phyloP scores from a whole-genome alignment of 2,113 vertebrate species.

The Rhegmatorhina hoffmannsi region DNA sequence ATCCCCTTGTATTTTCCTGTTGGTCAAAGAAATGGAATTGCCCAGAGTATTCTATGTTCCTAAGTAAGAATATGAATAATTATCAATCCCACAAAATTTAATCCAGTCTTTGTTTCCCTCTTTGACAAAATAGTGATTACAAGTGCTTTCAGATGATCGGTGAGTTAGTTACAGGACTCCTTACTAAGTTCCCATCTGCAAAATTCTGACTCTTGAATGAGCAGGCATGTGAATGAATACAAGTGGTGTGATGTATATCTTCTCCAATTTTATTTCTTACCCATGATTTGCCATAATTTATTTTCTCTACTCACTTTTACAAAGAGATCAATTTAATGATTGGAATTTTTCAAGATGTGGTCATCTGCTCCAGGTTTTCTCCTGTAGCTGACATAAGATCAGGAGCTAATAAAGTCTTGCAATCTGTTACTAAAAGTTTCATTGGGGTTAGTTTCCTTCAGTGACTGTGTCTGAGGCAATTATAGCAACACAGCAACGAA shows the following conservation, averaged over 20 bases:
- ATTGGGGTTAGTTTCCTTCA: background rate
- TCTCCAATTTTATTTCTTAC: background rate
- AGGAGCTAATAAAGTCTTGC: background rate
- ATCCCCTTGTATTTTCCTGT: background rate
- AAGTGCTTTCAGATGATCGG: background rate
- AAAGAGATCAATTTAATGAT: background rate
- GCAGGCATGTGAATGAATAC: too few species aligned
- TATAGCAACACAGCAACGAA: background rate
- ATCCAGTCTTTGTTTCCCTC: background rate
- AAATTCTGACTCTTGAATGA: background rate
- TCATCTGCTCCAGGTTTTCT: background rate
- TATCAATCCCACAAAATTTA: background rate
- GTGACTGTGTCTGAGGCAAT: background rate
- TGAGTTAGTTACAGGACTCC: background rate
- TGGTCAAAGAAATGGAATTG: background rate
- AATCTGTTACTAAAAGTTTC: background rate
- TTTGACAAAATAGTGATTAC: background rate
- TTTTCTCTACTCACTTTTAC: background rate
- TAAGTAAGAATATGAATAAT: background rate
- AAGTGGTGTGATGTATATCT: background rate
- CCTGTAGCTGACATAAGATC: background rate
- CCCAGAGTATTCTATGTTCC: background rate
- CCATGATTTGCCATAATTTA: background rate
- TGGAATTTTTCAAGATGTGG: background rate
- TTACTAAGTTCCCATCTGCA: background rate